A percentile compares a stretch with the other conserved stretches of the same genome.
Evolutionary conservation across 2,797 vertebrate species (phyloP).

Genomic region (Enteromius unitaeniatus): DNA sequence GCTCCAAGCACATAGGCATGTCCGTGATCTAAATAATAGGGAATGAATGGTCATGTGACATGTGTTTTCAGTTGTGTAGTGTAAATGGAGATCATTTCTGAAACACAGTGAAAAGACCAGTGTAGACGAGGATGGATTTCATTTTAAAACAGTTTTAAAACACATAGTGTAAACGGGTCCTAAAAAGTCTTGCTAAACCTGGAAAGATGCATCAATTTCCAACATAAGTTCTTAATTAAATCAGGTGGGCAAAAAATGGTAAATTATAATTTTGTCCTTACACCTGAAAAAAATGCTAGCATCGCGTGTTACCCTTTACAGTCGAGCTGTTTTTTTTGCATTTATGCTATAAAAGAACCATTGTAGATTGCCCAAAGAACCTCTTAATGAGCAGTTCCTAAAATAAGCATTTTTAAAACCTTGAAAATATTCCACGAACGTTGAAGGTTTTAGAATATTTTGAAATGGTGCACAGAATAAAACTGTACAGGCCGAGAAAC

Average conservation of each 20-base stretch:
- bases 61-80: no score
- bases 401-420: not conserved
- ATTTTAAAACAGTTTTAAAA: no score
- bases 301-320: not conserved
- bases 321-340: not conserved
- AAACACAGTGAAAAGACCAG: no score
- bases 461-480: not conserved
- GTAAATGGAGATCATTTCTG: no score
- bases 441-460: not conserved
- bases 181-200: not conserved
- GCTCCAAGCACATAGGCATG: no score
- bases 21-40: no score
- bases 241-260: not conserved
- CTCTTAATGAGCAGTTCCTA: not conserved
- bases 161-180: no score
- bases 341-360: not conserved
- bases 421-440: not conserved
- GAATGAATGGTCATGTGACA: no score
- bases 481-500: not conserved
- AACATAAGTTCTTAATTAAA: not conserved
- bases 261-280: not conserved
- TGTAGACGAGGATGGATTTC: no score
- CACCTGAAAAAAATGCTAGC: not conserved
- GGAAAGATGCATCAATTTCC: not conserved
- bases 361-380: not conserved